A percentile compares a stretch with the other conserved stretches of the same genome.
These are phyloP conservation scores for Mohoua ochrocephala DNA, from an alignment of 2,113 vertebrate genomes.

Conservation along the genomic window DNA sequence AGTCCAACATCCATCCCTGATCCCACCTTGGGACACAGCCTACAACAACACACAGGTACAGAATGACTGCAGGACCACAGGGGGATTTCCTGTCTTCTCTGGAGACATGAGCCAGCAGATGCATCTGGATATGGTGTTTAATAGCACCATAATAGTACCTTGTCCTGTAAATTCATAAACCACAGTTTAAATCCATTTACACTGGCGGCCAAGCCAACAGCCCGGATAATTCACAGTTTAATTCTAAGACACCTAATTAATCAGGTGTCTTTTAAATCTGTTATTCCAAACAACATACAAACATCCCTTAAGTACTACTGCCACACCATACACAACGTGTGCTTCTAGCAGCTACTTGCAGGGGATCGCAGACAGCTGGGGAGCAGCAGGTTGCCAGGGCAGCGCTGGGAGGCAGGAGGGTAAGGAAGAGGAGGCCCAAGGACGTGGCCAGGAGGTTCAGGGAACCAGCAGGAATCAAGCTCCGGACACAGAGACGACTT, in stretches of 20 bases:
- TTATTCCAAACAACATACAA: not conserved
- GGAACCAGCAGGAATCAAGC: not conserved
- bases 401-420: not conserved
- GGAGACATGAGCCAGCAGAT: not conserved
- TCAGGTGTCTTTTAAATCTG: not conserved
- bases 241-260: not conserved
- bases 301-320: not conserved
- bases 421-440: not conserved
- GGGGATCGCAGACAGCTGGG: not conserved
- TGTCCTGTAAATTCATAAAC: not conserved
- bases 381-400: not conserved
- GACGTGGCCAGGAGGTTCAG: not conserved
- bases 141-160: not conserved
- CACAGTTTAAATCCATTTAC: not conserved
- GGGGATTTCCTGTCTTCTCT: not conserved
- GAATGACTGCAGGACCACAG: not conserved
- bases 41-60: not conserved
- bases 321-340: rapidly evolving
- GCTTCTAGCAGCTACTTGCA: not conserved
- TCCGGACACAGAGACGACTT: not conserved
- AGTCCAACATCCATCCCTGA: not conserved
- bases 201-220: not conserved
- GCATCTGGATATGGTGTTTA: not conserved
- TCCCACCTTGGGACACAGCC: not conserved
- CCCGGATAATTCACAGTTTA: not conserved